Conservation (phyloP, 2,888 invertebrate genomes). For the Euproctis similis region DNA sequence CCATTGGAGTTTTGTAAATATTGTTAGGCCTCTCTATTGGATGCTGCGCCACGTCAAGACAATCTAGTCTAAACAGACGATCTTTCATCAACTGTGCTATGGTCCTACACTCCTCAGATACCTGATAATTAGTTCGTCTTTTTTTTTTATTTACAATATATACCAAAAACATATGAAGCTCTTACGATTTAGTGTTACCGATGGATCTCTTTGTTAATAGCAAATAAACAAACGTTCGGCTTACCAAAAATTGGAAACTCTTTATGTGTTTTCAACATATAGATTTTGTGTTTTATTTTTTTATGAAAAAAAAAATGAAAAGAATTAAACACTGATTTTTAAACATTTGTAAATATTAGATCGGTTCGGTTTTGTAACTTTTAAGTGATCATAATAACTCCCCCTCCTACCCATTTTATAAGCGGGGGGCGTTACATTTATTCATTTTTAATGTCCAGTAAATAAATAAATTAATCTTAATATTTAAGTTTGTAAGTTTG, state of each 20-base stretch:
- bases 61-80: constrained; percentile 55
- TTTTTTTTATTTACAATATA: constrained; percentile 72
- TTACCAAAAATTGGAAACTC: constrained; percentile 59
- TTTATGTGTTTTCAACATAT: constrained; percentile 54
- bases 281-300: too few relatives aligned
- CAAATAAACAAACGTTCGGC: constrained; percentile 50
- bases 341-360: constrained; percentile 62
- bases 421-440: constrained; percentile 52
- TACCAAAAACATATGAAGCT: constrained; percentile 71
- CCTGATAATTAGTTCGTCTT: constrained; percentile 60
- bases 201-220: constrained; percentile 67
- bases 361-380: constrained; percentile 49
- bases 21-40: constrained; percentile 37
- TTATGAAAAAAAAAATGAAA: too few relatives aligned
- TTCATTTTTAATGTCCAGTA: constrained; percentile 50
- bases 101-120: constrained; percentile 43
- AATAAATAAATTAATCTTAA: too few relatives aligned
- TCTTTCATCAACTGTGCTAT: constrained; percentile 21
- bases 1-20: constrained; percentile 66
- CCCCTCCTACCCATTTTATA: too few relatives aligned
- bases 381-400: constrained; percentile 35
- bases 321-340: constrained; percentile 55
- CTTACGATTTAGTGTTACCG: constrained; percentile 70
- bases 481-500: constrained; percentile 34
- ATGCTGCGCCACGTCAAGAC: constrained; percentile 39